Percentiles rank a stretch among this genome's conserved stretches.
Conservation (phyloP, 2,797 vertebrate species). For the Manis pentadactyla region DNA sequence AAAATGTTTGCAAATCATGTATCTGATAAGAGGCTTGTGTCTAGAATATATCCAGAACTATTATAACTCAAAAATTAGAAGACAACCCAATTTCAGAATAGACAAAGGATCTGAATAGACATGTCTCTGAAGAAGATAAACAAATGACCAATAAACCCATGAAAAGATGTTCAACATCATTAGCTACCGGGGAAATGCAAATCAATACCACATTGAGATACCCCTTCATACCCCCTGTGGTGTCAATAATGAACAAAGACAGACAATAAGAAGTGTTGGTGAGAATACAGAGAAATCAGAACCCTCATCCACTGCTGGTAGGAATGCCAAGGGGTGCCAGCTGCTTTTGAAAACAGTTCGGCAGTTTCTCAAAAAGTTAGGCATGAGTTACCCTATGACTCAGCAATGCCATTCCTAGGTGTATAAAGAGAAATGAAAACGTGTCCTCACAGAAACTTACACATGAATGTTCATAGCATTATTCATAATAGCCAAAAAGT, state of each 20-base stretch:
- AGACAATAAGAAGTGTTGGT: background rate
- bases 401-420: background rate
- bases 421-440: background rate
- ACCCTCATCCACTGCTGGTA: background rate
- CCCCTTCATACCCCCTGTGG: background rate
- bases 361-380: conserved; percentile 1
- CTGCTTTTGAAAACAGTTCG: background rate
- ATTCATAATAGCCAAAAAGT: background rate
- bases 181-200: background rate
- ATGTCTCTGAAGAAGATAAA: conserved; percentile 31
- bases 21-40: background rate
- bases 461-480: background rate
- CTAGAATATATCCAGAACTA: background rate
- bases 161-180: background rate
- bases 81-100: background rate
- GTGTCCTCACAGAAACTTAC: background rate
- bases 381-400: background rate
- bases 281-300: background rate
- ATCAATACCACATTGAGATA: background rate
- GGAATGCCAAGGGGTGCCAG: background rate
- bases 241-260: background rate
- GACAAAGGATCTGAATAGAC: background rate
- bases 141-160: background rate
- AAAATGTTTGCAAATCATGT: background rate
- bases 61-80: background rate